These are phyloP conservation scores for Pammene fasciana DNA, from an alignment of 2,888 invertebrate species.

Conservation along the genomic window DNA sequence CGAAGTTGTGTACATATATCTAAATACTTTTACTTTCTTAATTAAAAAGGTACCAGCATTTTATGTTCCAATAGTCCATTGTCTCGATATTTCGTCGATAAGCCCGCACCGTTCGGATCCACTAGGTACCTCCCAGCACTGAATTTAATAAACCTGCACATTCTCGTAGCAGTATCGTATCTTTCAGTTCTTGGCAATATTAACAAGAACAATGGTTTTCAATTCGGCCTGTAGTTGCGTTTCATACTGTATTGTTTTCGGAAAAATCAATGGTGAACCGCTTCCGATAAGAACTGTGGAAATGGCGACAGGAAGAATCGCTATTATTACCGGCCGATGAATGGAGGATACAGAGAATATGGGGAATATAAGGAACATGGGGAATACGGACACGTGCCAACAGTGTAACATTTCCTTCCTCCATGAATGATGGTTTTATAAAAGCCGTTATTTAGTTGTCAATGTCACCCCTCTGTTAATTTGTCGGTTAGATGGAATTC, in stretches of 20 bases:
- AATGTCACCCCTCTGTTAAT: constrained; percentile 56
- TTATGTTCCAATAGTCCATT: neutral
- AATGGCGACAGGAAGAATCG: constrained; percentile 73
- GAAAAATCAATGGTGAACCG: constrained; percentile 80
- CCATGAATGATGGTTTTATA: constrained; percentile 69
- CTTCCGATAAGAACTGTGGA: constrained; percentile 67
- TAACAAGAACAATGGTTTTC: constrained; percentile 28
- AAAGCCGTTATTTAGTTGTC: constrained; percentile 74
- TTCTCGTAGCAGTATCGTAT: constrained; percentile 14
- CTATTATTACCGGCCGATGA: constrained; percentile 72
- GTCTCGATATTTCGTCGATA: constrained; percentile 2
- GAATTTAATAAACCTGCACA: constrained; percentile 19
- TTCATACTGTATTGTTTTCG: constrained; percentile 70
- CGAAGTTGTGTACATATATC: neutral
- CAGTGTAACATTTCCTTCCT: constrained; percentile 64
- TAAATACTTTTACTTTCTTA: neutral
- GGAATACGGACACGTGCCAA: constrained; percentile 59
- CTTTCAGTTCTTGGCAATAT: constrained; percentile 29
- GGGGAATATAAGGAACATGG: constrained; percentile 10
- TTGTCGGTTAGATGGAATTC: constrained; percentile 49
- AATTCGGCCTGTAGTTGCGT: constrained; percentile 31
- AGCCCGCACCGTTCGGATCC: neutral
- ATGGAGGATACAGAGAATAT: constrained; percentile 49
- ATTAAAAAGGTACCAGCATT: neutral
- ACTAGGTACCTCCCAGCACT: neutral